phyloP scores from a whole-genome alignment of 1,140 invertebrate genomes.

The Pogonognathellus flavescens region DNA sequence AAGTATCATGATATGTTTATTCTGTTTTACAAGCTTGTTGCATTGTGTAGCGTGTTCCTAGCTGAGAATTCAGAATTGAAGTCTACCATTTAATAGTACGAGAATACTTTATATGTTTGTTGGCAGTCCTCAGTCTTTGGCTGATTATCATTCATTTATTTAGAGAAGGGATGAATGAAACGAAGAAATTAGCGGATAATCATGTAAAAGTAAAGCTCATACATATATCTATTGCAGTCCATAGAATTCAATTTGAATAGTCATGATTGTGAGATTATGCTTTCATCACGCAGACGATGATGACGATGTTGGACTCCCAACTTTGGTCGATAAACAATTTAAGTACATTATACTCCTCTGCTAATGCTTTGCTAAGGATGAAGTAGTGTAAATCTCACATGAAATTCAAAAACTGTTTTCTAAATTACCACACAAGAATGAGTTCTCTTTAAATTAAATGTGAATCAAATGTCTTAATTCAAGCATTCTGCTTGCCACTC shows the following conservation, averaged over 20 bases:
- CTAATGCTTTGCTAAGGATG: background rate
- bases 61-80: background rate
- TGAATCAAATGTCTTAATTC: constrained; percentile 8
- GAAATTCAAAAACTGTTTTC: constrained; percentile 27
- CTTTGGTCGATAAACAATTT: too few relatives aligned
- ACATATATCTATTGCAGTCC: background rate
- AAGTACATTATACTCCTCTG: too few relatives aligned
- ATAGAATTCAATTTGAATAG: constrained; percentile 3
- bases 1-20: background rate
- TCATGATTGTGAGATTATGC: constrained; percentile 26
- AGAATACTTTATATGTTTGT: too few relatives aligned
- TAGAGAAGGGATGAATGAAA: background rate
- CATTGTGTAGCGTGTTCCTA: background rate
- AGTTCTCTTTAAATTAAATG: constrained; percentile 19
- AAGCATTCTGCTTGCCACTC: background rate
- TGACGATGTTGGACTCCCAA: too few relatives aligned
- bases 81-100: too few relatives aligned
- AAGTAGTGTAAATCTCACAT: background rate
- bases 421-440: constrained; percentile 24
- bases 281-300: background rate
- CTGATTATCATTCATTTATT: constrained; percentile 3
- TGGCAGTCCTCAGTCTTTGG: background rate
- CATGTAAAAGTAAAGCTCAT: constrained; percentile 19
- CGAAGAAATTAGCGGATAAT: constrained; percentile 27
- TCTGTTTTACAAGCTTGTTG: background rate